phyloP scores from a whole-genome alignment of 1,140 invertebrate genomes.

The Nephila pilipes region DNA sequence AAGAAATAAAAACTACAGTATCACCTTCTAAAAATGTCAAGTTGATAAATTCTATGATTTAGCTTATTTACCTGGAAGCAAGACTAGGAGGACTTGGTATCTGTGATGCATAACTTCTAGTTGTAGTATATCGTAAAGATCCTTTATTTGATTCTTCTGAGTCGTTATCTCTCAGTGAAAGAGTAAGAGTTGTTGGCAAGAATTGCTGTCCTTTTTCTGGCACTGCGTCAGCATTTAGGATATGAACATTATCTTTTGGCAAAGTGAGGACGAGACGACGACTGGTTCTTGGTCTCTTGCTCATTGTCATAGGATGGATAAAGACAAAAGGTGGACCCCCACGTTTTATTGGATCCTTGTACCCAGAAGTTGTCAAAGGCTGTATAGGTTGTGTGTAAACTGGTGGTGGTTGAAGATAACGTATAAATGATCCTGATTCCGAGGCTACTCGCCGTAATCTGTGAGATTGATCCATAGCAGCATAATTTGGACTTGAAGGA shows the following conservation, averaged over 20 bases:
- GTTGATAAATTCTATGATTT: neutral
- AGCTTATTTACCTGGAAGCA: neutral
- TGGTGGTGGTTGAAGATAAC: neutral
- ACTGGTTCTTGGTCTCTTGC: conserved; percentile 11
- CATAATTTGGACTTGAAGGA: neutral
- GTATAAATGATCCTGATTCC: neutral
- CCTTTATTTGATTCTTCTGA: neutral
- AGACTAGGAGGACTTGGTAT: conserved; percentile 37
- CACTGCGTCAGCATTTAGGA: conserved; percentile 61
- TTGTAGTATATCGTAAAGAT: neutral
- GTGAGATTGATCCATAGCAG: neutral
- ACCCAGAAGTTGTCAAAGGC: neutral
- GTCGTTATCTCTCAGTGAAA: conserved; percentile 42
- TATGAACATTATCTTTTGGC: conserved; percentile 63
- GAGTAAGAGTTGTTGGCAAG: conserved; percentile 44
- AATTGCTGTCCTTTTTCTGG: conserved; percentile 23
- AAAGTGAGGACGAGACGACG: conserved; percentile 51
- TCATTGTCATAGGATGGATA: conserved; percentile 55
- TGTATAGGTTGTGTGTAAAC: neutral
- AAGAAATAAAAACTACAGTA: too few species aligned
- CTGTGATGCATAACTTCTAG: conserved; percentile 14
- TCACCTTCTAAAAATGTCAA: too few species aligned
- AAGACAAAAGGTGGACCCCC: conserved; percentile 44
- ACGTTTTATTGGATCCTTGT: conserved; percentile 18
- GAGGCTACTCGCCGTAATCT: neutral